Evolutionary conservation across 1,140 invertebrate genomes (phyloP).

Genomic region (Macrotrachela quadricornifera): DNA sequence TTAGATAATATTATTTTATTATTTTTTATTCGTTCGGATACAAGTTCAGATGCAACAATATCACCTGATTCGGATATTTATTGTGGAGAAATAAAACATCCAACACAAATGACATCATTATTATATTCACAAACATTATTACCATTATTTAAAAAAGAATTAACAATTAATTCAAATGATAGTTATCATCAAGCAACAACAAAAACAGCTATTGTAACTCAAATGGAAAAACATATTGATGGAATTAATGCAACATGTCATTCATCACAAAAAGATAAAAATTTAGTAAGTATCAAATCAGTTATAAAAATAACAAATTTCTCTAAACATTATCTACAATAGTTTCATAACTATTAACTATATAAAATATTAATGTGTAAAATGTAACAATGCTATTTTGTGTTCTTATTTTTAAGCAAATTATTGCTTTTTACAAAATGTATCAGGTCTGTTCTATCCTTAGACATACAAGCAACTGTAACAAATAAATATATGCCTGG

Average conservation of each 20-base stretch:
- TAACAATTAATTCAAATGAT: conserved; percentile 20
- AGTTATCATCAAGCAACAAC: conserved; percentile 16
- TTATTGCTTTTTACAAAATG: too few species aligned
- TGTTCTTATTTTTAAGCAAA: too few species aligned
- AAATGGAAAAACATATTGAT: conserved; percentile 1
- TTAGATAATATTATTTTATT: conserved; percentile 21
- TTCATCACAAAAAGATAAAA: not conserved
- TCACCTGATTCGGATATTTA: conserved; percentile 21
- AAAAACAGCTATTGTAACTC: conserved; percentile 20
- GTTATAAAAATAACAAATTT: too few species aligned
- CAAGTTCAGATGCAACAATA: conserved; percentile 10
- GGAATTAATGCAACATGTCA: not conserved
- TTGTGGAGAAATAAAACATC: conserved; percentile 25
- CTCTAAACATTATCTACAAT: too few species aligned
- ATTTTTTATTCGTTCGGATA: conserved; percentile 22
- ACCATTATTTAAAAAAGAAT: conserved; percentile 17
- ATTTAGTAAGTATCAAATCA: not conserved
- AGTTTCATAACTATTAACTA: too few species aligned
- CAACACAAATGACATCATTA: conserved; percentile 15
- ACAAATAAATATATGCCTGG: too few species aligned
- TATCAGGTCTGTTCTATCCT: too few species aligned
- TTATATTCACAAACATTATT: conserved; percentile 15
- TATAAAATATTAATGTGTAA: too few species aligned
- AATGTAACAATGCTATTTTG: too few species aligned
- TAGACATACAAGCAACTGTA: too few species aligned